These are phyloP conservation scores for Drosophila ohnishii DNA, from an alignment of 1,140 invertebrate species.

Conservation along the genomic window DNA sequence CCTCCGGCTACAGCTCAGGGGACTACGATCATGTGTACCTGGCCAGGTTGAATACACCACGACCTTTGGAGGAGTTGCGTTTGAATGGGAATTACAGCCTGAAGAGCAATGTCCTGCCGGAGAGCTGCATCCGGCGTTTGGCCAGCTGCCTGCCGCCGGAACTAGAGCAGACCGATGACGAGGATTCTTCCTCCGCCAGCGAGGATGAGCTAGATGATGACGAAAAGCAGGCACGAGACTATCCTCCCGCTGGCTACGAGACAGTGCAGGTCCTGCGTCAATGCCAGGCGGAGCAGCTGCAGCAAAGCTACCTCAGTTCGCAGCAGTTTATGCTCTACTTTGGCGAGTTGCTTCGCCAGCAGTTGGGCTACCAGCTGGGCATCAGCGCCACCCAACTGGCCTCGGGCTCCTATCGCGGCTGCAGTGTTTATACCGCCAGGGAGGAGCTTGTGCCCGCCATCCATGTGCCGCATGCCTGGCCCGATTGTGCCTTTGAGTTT, in stretches of 20 bases:
- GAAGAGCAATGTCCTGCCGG: constrained; percentile 63
- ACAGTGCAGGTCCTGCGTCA: constrained; percentile 69
- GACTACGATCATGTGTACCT: constrained; percentile 78
- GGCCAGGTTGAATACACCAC: constrained; percentile 63
- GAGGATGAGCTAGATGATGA: constrained; percentile 66
- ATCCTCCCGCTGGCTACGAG: constrained; percentile 45
- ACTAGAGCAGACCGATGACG: constrained; percentile 56
- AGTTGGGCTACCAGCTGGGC: constrained; percentile 84
- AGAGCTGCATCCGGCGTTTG: constrained; percentile 59
- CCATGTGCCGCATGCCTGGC: constrained; percentile 85
- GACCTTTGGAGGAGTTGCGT: constrained; percentile 60
- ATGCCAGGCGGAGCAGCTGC: constrained; percentile 80
- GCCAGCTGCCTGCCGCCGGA: constrained; percentile 58
- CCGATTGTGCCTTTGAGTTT: constrained; percentile 87
- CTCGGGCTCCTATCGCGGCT: constrained; percentile 84
- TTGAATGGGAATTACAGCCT: constrained; percentile 15
- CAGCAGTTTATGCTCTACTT: constrained; percentile 86
- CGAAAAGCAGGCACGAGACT: constrained; percentile 48
- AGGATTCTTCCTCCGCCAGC: constrained; percentile 72
- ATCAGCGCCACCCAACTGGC: constrained; percentile 84
- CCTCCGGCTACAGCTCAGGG: constrained; percentile 71
- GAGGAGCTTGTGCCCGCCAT: constrained; percentile 87
- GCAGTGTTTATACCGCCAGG: constrained; percentile 85
- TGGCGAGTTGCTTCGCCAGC: constrained; percentile 85
- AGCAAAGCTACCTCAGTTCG: constrained; percentile 85